Evolutionary conservation across 2,797 vertebrate species (phyloP).

Genomic region (Galaxias olidus): DNA sequence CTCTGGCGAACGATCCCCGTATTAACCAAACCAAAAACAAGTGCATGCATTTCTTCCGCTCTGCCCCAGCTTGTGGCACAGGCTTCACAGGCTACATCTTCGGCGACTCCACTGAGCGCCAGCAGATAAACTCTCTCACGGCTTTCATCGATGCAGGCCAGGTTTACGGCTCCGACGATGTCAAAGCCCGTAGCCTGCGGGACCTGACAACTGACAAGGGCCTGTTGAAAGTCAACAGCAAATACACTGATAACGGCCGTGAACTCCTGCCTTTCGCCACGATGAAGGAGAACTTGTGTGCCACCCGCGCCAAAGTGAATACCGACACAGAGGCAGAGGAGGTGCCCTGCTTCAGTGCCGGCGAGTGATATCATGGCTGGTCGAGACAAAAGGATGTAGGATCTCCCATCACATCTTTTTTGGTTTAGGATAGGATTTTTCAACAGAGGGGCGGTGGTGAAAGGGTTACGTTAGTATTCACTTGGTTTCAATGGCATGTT

Average conservation of each 20-base stretch:
- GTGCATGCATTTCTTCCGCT: constrained; percentile 83
- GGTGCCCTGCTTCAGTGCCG: constrained; percentile 83
- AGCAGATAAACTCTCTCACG: constrained; percentile 85
- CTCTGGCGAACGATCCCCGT: constrained; percentile 70
- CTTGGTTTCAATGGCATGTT: too few relatives aligned
- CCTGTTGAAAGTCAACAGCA: constrained; percentile 77
- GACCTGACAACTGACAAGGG: constrained; percentile 72
- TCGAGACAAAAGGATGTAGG: too few relatives aligned
- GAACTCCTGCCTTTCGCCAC: constrained; percentile 77
- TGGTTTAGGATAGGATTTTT: too few relatives aligned
- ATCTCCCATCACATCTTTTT: too few relatives aligned
- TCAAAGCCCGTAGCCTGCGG: constrained; percentile 67
- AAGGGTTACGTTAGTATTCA: too few relatives aligned
- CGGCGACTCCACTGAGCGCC: constrained; percentile 46
- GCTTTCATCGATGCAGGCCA: constrained; percentile 81
- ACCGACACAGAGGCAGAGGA: constrained; percentile 31
- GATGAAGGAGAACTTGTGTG: constrained; percentile 63
- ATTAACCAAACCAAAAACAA: constrained; percentile 25
- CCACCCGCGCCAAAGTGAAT: constrained; percentile 67
- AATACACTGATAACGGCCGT: constrained; percentile 66
- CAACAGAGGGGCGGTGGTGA: too few relatives aligned
- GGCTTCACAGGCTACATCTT: constrained; percentile 45
- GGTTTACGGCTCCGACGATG: constrained; percentile 76
- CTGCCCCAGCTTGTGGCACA: constrained; percentile 74
- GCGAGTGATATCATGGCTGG: constrained; percentile 57